Evolutionary conservation across 2,113 vertebrate species (phyloP).

Genomic region (Andinoacara biseriatus): DNA sequence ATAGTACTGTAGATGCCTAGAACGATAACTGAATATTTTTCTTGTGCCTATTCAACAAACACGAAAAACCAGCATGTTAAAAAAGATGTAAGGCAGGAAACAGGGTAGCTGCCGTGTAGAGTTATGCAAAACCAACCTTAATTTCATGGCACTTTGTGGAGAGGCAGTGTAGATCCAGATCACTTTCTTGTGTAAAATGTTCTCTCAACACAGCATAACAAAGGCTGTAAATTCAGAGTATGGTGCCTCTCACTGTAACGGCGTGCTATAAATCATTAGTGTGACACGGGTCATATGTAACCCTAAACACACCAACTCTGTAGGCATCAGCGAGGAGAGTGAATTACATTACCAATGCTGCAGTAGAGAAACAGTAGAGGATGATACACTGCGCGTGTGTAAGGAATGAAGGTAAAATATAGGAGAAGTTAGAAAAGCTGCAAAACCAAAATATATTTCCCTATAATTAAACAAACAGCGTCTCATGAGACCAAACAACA

Average conservation of each 20-base stretch:
- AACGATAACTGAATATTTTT: not conserved
- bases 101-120: not conserved
- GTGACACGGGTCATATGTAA: constrained; percentile 42
- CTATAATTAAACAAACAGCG: constrained; percentile 45
- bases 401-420: not conserved
- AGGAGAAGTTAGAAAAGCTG: constrained; percentile 6
- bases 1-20: not conserved
- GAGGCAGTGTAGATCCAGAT: no score
- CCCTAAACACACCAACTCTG: constrained; percentile 8
- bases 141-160: not conserved
- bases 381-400: constrained; percentile 5
- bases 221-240: constrained; percentile 13
- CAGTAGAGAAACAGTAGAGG: constrained; percentile 12
- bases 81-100: not conserved
- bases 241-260: constrained; percentile 45
- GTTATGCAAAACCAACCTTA: not conserved
- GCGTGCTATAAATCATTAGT: constrained; percentile 49
- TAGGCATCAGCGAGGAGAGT: constrained; percentile 11
- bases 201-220: constrained; percentile 23
- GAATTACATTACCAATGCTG: constrained; percentile 41
- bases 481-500: constrained; percentile 49
- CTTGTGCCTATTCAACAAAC: not conserved
- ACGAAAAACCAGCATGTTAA: not conserved
- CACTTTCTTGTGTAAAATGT: no score
- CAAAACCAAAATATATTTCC: constrained; percentile 31